These are phyloP conservation scores for Lordiphosa collinella DNA, from an alignment of 1,140 invertebrate genomes.

Conservation along the genomic window DNA sequence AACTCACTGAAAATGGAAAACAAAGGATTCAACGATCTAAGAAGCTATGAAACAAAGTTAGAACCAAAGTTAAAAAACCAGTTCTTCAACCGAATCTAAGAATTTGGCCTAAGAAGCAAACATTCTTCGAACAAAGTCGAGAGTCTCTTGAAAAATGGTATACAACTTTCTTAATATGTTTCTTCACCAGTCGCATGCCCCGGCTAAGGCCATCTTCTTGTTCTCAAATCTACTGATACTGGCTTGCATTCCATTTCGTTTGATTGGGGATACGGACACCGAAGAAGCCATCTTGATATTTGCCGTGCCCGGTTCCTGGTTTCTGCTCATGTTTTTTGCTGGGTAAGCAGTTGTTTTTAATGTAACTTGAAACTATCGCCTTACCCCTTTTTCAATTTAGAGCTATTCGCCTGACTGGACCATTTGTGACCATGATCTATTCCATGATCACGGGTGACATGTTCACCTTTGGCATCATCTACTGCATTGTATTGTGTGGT, in stretches of 20 bases:
- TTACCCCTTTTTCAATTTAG: conserved; percentile 80
- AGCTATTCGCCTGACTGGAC: conserved; percentile 94
- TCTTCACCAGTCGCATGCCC: conserved; percentile 92
- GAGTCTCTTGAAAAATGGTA: too few relatives aligned
- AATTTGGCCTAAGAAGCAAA: too few relatives aligned
- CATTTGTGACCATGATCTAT: conserved; percentile 99
- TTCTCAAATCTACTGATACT: conserved; percentile 95
- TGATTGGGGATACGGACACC: conserved; percentile 86
- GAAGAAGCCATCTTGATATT: conserved; percentile 96
- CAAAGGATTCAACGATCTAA: too few relatives aligned
- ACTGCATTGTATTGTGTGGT: conserved; percentile 94
- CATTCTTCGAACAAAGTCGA: too few relatives aligned
- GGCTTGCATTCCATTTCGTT: conserved; percentile 93
- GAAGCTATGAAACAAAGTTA: too few relatives aligned
- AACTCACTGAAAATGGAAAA: too few relatives aligned
- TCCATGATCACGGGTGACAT: conserved; percentile 99
- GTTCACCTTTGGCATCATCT: conserved; percentile 98
- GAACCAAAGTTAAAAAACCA: too few relatives aligned
- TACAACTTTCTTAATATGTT: too few relatives aligned
- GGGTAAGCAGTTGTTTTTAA: conserved; percentile 84
- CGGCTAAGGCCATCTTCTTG: conserved; percentile 96
- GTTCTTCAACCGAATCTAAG: too few relatives aligned
- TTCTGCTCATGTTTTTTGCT: conserved; percentile 98
- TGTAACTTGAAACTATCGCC: background rate
- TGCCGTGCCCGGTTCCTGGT: conserved; percentile 97